Base-by-base conservation (phyloP, 2,888 invertebrate species). In the Xylota segnis region DNA sequence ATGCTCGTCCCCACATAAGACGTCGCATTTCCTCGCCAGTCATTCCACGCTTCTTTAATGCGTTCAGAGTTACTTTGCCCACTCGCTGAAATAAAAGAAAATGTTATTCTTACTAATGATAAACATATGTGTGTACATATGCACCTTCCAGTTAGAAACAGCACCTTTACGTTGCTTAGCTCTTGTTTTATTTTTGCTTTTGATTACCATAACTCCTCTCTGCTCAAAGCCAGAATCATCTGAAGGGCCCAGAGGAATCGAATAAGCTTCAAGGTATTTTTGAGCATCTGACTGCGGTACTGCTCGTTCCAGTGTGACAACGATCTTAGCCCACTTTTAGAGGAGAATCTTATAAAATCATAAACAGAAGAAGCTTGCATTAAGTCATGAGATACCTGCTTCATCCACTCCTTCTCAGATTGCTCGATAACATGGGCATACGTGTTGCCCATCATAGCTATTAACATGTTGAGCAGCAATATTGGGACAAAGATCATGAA, bases 381-480 rank as follows among this genome's bases (percentile, higher is more conserved):
- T 16, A 27, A 6, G 12, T n/a, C 4, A 10, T 5, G 10, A 4
- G 29, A 9, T 90, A 95, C 97, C 94, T 98, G 98, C 91, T 98
- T 98, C 91, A 98, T 96, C 97, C 98, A 99, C 91, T 99, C 99
- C 92, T 99, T 99, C 92, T 99, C 99, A 40, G 99, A 99, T 91
- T 98, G 98, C 91, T 98, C 97, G 89, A 99, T 99, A 81, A 99
- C 98, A 89, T 97, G 97, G 0, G 98, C 98, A 91, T 99, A 99
- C 0, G 99, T 99, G 93, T 99, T 99, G 40, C 99, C 99, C 99
- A 99, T 99, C 99, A 99, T 99, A 87, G 99, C 99, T 88, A 99
- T 99, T 92, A 99, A 94, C 95, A 95, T 99, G 95, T 99, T 99
- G 12, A 99, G 94, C 89, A 99, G 93, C 61, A 99, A 93, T 90